Conservation (phyloP, 2,113 vertebrate genomes). For the Cyanocitta stelleri region DNA sequence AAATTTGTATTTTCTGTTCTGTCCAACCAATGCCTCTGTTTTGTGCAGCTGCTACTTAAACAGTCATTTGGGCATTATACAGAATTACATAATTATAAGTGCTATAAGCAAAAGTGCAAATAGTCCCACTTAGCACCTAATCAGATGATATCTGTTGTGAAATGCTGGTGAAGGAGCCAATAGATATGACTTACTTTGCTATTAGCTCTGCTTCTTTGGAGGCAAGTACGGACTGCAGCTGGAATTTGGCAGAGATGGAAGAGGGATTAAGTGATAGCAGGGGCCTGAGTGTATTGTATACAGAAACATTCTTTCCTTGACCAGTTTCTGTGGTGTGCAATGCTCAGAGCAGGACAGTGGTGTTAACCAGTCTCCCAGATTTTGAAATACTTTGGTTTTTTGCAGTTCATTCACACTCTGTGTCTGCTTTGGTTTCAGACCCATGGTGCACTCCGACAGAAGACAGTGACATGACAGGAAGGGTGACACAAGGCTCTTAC, state of each 20-base stretch:
- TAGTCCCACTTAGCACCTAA: conserved; percentile 63
- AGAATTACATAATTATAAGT: conserved; percentile 56
- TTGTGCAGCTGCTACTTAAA: conserved; percentile 38
- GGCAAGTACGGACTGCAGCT: neutral
- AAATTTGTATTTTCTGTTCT: conserved; percentile 7
- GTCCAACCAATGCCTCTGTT: conserved; percentile 10
- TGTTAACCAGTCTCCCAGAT: neutral
- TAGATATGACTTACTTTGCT: conserved; percentile 19
- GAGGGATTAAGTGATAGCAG: conserved; percentile 39
- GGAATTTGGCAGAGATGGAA: conserved; percentile 35
- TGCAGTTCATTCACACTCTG: neutral
- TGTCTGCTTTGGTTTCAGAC: conserved; percentile 28
- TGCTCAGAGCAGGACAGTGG: neutral
- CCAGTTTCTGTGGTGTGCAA: neutral
- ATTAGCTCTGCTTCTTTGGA: neutral
- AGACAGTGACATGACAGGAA: neutral
- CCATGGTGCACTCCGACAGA: neutral
- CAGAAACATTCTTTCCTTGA: neutral
- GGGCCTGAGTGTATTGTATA: neutral
- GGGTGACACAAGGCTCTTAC: neutral
- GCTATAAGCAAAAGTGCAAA: conserved; percentile 59
- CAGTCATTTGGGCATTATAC: conserved; percentile 30
- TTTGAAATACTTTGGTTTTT: neutral
- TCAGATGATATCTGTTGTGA: conserved; percentile 51
- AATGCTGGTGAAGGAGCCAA: conserved; percentile 6